Evolutionary conservation across 2,113 vertebrate genomes (phyloP).

Genomic region (Heterochromis multidens): DNA sequence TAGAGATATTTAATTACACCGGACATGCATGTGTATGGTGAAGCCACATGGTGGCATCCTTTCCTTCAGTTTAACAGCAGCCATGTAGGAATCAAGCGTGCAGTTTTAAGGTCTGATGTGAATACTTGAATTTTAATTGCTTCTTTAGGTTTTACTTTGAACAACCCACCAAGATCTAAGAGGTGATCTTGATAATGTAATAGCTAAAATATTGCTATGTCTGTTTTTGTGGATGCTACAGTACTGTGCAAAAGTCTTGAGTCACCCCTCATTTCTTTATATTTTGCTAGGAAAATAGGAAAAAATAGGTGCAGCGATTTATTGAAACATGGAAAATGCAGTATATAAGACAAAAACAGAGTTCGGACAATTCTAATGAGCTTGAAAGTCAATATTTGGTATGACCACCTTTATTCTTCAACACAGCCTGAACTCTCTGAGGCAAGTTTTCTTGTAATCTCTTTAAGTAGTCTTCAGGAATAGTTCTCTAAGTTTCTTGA

Average conservation of each 20-base stretch:
- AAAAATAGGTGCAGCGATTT: not conserved
- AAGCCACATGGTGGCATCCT: not conserved
- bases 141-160: not conserved
- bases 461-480: not conserved
- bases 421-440: not conserved
- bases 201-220: not conserved
- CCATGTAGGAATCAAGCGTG: not conserved
- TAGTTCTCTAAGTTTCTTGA: not conserved
- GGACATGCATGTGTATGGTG: not conserved
- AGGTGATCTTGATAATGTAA: not conserved
- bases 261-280: not conserved
- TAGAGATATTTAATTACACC: not conserved
- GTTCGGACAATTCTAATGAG: no score
- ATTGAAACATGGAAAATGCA: not conserved
- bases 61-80: not conserved
- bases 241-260: not conserved
- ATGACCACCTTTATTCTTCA: not conserved
- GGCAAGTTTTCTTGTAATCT: not conserved
- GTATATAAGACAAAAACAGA: not conserved
- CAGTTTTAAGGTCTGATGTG: not conserved
- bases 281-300: not conserved
- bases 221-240: not conserved
- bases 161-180: no score
- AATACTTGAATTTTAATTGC: not conserved
- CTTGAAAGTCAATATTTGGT: not conserved